These are phyloP conservation scores for Dryobotodes eremita DNA, from an alignment of 2,888 invertebrate species.

Conservation along the genomic window DNA sequence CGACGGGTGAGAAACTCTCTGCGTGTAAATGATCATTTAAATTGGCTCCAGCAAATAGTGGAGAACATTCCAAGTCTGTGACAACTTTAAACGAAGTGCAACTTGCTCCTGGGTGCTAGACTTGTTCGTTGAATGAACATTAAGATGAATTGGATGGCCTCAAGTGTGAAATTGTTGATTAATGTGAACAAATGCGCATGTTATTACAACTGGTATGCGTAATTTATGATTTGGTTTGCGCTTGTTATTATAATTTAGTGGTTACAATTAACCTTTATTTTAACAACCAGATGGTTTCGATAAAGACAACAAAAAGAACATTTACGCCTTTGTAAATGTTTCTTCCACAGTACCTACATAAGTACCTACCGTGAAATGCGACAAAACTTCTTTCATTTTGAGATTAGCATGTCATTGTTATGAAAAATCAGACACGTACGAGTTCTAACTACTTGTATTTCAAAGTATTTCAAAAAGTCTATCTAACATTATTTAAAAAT, in stretches of 20 bases:
- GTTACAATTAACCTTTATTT: slow-evolving; percentile 26
- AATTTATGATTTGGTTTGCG: slow-evolving; percentile 25
- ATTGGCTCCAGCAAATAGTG: slow-evolving; percentile 42
- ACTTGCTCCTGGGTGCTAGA: slow-evolving; percentile 31
- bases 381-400: not conserved
- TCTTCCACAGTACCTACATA: not conserved
- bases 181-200: slow-evolving; percentile 31
- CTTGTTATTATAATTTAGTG: slow-evolving; percentile 26
- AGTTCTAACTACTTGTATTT: not conserved
- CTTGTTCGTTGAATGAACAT: slow-evolving; percentile 33
- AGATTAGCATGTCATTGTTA: not conserved
- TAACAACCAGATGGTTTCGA: slow-evolving; percentile 11
- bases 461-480: too few species aligned
- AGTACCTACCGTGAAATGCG: not conserved
- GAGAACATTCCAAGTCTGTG: slow-evolving; percentile 19
- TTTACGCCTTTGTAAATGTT: not conserved
- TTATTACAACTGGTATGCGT: slow-evolving; percentile 24
- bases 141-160: slow-evolving; percentile 47
- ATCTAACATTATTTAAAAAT: not conserved
- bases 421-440: not conserved
- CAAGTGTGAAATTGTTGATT: slow-evolving; percentile 51
- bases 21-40: slow-evolving; percentile 26
- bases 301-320: slow-evolving; percentile 5
- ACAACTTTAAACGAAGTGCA: slow-evolving; percentile 48
- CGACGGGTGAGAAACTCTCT: not conserved